These are phyloP conservation scores for Mesorhabditis belari DNA, from an alignment of 2,888 invertebrate genomes.

Conservation along the genomic window DNA sequence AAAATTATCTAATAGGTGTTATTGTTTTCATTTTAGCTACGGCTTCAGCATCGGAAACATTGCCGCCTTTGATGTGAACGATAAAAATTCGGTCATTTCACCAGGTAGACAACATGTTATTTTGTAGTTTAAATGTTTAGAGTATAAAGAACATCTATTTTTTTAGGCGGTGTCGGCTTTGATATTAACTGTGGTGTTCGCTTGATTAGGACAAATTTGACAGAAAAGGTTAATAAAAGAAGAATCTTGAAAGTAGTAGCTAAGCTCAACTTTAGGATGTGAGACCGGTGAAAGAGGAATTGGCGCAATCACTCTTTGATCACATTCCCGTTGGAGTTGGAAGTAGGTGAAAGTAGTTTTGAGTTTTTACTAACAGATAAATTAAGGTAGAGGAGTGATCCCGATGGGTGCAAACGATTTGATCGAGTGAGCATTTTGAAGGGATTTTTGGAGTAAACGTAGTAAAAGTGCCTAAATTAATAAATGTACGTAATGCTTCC, in stretches of 20 bases:
- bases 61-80: conserved; percentile 92
- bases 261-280: too few species aligned
- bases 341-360: too few species aligned
- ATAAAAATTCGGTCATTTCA: conserved; percentile 85
- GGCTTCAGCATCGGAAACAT: conserved; percentile 99
- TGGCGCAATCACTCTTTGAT: conserved; percentile 87
- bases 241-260: too few species aligned
- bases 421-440: conserved; percentile 12
- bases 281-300: conserved; percentile 66
- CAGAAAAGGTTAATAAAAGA: conserved; percentile 75
- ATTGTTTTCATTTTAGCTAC: conserved; percentile 92
- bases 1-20: not conserved
- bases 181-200: conserved; percentile 98
- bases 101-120: conserved; percentile 70
- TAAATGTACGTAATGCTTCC: too few species aligned
- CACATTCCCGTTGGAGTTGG: conserved; percentile 99
- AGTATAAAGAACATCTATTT: not conserved
- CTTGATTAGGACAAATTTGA: conserved; percentile 84
- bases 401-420: conserved; percentile 79
- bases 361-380: too few species aligned
- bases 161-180: conserved; percentile 82
- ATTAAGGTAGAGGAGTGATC: conserved; percentile 97
- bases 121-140: conserved; percentile 6
- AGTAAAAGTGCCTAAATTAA: not conserved
- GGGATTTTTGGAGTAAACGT: not conserved